Percentiles rank a stretch among this genome's conserved stretches.
These are phyloP conservation scores for Dolichotis patagonum DNA, from an alignment of 2,113 vertebrate species.

Conservation along the genomic window DNA sequence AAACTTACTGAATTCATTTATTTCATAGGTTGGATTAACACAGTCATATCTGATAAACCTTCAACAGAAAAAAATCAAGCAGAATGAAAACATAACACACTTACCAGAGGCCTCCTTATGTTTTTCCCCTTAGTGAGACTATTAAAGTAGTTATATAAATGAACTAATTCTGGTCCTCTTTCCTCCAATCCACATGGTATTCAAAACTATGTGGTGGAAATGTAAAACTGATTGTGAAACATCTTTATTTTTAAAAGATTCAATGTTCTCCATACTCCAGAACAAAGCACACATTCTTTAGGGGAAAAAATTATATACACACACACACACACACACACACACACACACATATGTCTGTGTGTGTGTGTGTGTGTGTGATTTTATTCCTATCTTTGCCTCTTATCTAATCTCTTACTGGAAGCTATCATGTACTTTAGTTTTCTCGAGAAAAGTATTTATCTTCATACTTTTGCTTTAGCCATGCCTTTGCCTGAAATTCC, in stretches of 20 bases:
- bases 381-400: not conserved
- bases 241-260: not conserved
- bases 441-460: not conserved
- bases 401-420: not conserved
- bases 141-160: not conserved
- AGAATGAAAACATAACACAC: not conserved
- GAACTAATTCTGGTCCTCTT: not conserved
- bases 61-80: not conserved
- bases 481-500: not conserved
- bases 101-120: not conserved
- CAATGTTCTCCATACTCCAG: fast-evolving
- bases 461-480: not conserved
- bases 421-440: not conserved
- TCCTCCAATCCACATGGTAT: not conserved
- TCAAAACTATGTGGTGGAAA: not conserved
- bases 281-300: not conserved
- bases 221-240: not conserved
- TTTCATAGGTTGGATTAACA: not conserved
- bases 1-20: not conserved
- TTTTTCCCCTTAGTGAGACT: not conserved
- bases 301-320: no score
- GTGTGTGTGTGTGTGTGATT: not conserved
- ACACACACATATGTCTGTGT: no score
- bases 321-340: no score
- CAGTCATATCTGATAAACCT: not conserved